Conservation (phyloP, 2,113 vertebrate genomes). For the Lycaon pictus region DNA sequence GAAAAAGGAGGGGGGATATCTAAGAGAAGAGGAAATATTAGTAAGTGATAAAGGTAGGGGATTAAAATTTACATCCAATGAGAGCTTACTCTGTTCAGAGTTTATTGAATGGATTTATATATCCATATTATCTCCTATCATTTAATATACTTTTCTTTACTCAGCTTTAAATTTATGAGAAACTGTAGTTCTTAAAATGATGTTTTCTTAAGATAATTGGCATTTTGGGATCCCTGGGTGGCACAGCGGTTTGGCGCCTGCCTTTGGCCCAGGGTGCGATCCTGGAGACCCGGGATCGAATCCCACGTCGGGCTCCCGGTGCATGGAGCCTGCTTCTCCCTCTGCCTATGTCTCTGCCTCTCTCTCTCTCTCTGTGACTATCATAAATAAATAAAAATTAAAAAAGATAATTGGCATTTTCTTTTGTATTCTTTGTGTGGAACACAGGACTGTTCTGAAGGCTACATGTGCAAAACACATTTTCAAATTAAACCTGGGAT, state of each 20-base stretch:
- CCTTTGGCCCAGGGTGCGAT: too few species aligned
- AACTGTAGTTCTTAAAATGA: slow-evolving; percentile 32
- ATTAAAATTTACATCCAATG: background rate
- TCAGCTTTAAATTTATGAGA: background rate
- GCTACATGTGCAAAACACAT: slow-evolving; percentile 88
- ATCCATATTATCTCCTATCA: background rate
- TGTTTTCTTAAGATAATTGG: slow-evolving; percentile 57
- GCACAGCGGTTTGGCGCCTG: too few species aligned
- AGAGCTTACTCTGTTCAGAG: background rate
- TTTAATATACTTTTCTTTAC: background rate
- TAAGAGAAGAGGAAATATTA: background rate
- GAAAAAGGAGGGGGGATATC: background rate
- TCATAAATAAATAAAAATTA: too few species aligned
- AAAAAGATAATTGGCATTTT: slow-evolving; percentile 63
- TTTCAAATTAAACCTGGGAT: slow-evolving; percentile 81
- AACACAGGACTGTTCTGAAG: slow-evolving; percentile 86
- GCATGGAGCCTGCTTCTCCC: too few species aligned
- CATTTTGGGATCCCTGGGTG: too few species aligned
- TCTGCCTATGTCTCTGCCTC: too few species aligned
- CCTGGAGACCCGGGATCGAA: too few species aligned
- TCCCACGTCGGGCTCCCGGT: too few species aligned
- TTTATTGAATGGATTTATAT: background rate
- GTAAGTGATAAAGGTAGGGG: background rate
- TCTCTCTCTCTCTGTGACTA: too few species aligned
- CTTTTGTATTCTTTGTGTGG: slow-evolving; percentile 73